Percentiles rank a stretch among this genome's conserved stretches.
phyloP scores from a whole-genome alignment of 64 coral and sea anemone species.

The Montipora sp. region DNA sequence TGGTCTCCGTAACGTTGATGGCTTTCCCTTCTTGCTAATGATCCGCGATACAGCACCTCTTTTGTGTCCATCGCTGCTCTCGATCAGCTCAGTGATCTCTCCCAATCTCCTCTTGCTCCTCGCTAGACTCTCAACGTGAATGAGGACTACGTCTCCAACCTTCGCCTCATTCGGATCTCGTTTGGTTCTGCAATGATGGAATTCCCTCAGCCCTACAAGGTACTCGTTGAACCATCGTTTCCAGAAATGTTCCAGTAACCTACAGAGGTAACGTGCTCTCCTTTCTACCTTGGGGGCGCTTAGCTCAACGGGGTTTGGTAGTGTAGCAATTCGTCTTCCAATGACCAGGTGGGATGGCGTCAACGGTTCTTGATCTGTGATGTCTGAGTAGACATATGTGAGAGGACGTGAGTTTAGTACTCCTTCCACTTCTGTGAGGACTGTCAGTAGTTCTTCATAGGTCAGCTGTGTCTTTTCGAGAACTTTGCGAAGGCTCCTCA shows the following conservation, averaged over 20 bases:
- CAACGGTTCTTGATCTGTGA: slow-evolving; percentile 41
- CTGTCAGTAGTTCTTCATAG: slow-evolving; percentile 74
- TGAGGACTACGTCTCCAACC: slow-evolving; percentile 39
- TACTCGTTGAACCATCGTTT: slow-evolving; percentile 65
- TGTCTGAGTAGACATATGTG: slow-evolving; percentile 67
- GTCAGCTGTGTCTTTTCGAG: slow-evolving; percentile 62
- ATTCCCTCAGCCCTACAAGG: slow-evolving; percentile 49
- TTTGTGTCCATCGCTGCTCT: slow-evolving; percentile 57
- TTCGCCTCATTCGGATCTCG: slow-evolving; percentile 1
- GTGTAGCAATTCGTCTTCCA: slow-evolving; percentile 57
- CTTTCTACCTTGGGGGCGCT: slow-evolving; percentile 7
- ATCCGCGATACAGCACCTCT: slow-evolving; percentile 63
- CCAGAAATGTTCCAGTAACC: slow-evolving; percentile 49
- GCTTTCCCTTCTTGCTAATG: slow-evolving; percentile 48
- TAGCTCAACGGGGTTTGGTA: slow-evolving; percentile 25
- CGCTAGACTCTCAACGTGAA: slow-evolving; percentile 38
- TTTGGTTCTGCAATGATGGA: slow-evolving; percentile 40
- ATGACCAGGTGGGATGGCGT: slow-evolving; percentile 73
- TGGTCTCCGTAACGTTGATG: slow-evolving; percentile 51
- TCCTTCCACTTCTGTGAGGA: slow-evolving; percentile 69
- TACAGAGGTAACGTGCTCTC: slow-evolving; percentile 38
- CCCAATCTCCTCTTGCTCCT: slow-evolving; percentile 45
- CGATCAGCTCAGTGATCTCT: slow-evolving; percentile 52
- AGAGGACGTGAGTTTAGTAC: slow-evolving; percentile 79
- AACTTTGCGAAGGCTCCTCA: slow-evolving; percentile 60